Evolutionary conservation across 2,888 invertebrate genomes (phyloP), one percentile per base, ranked within the genome.

Genomic region (Andrena dorsata): DNA sequence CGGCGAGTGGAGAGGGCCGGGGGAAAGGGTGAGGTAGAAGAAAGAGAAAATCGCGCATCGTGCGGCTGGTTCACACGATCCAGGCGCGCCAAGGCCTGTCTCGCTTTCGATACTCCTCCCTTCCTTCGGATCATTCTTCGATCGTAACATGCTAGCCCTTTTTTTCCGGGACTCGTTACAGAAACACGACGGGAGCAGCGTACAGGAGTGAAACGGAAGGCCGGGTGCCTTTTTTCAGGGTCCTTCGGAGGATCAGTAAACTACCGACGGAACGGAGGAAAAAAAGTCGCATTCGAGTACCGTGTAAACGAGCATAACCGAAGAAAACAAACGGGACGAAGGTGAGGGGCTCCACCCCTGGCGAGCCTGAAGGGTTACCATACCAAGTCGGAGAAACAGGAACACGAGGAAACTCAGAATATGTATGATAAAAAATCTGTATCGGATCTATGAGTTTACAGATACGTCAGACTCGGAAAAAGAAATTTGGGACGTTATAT

Each of bases 21-120:
- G 41, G 28, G 32, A 23, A 51, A 32, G 26, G 58, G 16, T 8
- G 47, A 47, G 26, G 51, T 16, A n/a, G 32, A 28, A 28, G 35
- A 53, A 51, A 80, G 56, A 76, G 79, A 56, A 63, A 81, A 81
- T 81, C 66, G 81, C 47, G 28, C 28, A 41, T 68, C 63, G 68
- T 65, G 58, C 73, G 68, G 70, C 47, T 65, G 83, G 81, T 83
- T 83, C 83, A 74, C 83, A 83, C 81, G 83, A 81, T 81, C 74
- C 77, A 56, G 71, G 74, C 70, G 76, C 60, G 63, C 73, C 81
- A 66, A 71, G 74, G 68, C 71, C 76, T 66, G 76, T 77, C 76
- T 81, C 63, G 70, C 73, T 83, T 82, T 82, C 78, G 79, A 69
- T 35, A 32, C 68, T 56, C 35, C 35, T n/a, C 60, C 32, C 28